A percentile compares a stretch with the other conserved stretches of the same genome.
Conservation (phyloP, 2,888 invertebrate species). For the Kuschelorhynchus macadamiae region DNA sequence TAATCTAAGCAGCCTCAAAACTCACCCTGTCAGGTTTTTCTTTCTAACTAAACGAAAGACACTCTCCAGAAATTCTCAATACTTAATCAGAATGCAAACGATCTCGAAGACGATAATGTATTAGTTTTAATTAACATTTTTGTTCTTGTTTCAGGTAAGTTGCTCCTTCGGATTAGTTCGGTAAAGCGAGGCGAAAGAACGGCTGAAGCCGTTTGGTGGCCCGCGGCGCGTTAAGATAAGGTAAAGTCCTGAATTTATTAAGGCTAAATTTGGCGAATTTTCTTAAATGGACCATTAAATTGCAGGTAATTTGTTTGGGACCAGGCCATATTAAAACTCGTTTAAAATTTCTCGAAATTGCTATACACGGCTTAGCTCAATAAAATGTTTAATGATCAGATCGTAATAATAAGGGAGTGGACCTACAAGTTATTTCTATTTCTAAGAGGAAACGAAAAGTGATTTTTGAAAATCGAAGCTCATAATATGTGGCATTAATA, state of each 20-base stretch:
- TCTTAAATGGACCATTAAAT: conserved; percentile 68
- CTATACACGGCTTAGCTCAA: conserved; percentile 22
- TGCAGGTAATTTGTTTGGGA: conserved; percentile 68
- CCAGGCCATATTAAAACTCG: conserved; percentile 66
- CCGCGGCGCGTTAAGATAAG: conserved; percentile 65
- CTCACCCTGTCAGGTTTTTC: too few species aligned
- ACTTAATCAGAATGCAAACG: conserved; percentile 25
- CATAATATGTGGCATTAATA: too few species aligned
- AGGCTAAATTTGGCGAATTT: conserved; percentile 68
- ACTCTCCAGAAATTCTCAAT: neutral
- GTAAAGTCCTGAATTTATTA: conserved; percentile 69
- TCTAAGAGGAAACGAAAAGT: too few species aligned
- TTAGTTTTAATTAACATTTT: conserved; percentile 57
- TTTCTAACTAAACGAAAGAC: neutral
- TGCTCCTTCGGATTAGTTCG: conserved; percentile 49
- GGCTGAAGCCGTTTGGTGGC: conserved; percentile 54
- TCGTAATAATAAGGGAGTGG: too few species aligned
- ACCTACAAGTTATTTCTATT: too few species aligned
- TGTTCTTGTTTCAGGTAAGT: conserved; percentile 65
- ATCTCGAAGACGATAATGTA: conserved; percentile 42
- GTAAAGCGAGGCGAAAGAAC: conserved; percentile 22
- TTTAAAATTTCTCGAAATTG: conserved; percentile 59
- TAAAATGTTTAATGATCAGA: conserved; percentile 3
- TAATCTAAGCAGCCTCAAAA: too few species aligned
- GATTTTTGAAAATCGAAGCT: too few species aligned